Base-by-base conservation (phyloP, 2,888 invertebrate species). In the Dascillus cervinus region DNA sequence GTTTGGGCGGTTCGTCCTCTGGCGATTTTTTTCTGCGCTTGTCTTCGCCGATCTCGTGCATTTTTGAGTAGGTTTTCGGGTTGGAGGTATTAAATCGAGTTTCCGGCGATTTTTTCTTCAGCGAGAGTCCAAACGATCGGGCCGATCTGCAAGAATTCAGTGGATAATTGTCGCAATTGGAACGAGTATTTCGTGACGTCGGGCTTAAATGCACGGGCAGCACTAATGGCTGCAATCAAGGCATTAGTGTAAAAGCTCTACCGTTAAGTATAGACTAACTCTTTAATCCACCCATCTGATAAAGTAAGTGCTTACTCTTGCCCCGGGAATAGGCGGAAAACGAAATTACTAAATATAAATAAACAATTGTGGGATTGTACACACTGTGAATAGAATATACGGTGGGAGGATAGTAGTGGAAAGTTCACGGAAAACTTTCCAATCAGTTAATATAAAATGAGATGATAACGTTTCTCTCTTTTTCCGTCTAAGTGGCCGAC, bases 101-200 rank as follows among this genome's bases (percentile, higher is more conserved):
- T 43, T 82, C 81, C 62, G 79, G 76, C 60, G 81, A 70, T 61
- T 82, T 82, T 67, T 77, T 79, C 58, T 81, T 71, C 60, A 79
- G 79, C 50, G 77, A 68, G 44, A 59, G 58, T 42, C 59, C 59
- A 46, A 62, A 60, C 26, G 61, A 53, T 36, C 63, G 63, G 54
- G 49, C 59, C 32, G 62, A 58, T 57, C 65, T 65, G 57, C 11
- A 62, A 62, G 21, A 24, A 34, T 34, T 37, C 33, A 29, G 21
- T 13, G 26, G 28, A 22, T 24, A 37, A 37, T 40, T 29, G 32
- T 40, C 32, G 34, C 37, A 40, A 40, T 37, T 40, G 40, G 33
- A 32, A 32, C 32, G 32, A 28, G 28, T 28, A 32, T 26, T 33
- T 39, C 36, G 36, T 36, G 31, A 13, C 30, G 11, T 28, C 21